phyloP scores from a whole-genome alignment of 1,140 invertebrate species.

The Drosophila pallidifrons region DNA sequence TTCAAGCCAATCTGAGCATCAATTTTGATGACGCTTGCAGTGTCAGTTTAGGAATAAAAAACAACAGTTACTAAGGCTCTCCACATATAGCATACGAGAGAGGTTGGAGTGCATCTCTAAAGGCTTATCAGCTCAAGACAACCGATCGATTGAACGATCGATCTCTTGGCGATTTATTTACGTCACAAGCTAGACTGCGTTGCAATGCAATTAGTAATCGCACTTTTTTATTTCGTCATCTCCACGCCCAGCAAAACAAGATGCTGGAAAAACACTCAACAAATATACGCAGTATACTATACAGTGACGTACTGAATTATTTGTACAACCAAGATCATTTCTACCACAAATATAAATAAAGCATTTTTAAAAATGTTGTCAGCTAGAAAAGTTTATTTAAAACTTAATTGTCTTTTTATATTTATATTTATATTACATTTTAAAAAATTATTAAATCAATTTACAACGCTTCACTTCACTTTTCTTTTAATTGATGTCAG shows the following conservation, averaged over 20 bases:
- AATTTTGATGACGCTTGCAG: constrained; percentile 57
- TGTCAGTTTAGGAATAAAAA: constrained; percentile 26
- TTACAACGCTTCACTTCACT: background rate
- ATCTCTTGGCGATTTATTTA: constrained; percentile 54
- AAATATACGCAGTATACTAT: background rate
- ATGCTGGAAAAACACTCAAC: constrained; percentile 43
- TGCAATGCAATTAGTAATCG: constrained; percentile 46
- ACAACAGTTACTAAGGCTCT: constrained; percentile 60
- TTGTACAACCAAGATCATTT: too few relatives aligned
- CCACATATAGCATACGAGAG: background rate
- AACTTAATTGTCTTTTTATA: background rate
- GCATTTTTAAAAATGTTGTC: too few relatives aligned
- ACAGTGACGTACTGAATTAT: background rate
- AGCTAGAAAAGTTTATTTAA: too few relatives aligned
- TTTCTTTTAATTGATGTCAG: background rate
- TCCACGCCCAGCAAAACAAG: constrained; percentile 42
- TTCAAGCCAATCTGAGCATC: constrained; percentile 56
- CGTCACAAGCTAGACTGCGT: constrained; percentile 51
- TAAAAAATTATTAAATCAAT: too few relatives aligned
- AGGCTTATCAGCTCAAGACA: constrained; percentile 60
- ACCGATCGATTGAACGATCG: constrained; percentile 4
- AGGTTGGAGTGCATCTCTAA: constrained; percentile 13
- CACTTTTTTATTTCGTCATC: constrained; percentile 63
- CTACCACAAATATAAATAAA: too few relatives aligned
- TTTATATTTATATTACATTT: too few relatives aligned